Conservation (phyloP, 2,113 vertebrate species). For the Dromiciops gliroides region DNA sequence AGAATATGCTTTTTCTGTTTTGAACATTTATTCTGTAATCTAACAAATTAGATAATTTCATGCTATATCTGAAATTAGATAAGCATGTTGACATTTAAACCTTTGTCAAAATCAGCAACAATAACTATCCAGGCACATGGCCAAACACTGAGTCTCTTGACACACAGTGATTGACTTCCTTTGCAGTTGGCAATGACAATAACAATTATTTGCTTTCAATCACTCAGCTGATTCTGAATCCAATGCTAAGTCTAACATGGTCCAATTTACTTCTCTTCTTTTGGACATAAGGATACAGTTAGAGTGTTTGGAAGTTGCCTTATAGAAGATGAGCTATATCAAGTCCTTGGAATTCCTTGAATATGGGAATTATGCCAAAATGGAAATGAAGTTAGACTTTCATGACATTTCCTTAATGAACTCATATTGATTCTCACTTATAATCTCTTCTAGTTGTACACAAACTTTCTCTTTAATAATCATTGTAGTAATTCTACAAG, state of each 20-base stretch:
- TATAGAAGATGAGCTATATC: neutral
- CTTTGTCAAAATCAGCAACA: neutral
- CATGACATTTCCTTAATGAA: neutral
- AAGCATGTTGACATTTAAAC: neutral
- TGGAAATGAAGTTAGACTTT: neutral
- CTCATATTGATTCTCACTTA: neutral
- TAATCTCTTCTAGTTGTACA: neutral
- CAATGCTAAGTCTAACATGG: neutral
- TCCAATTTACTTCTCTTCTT: neutral
- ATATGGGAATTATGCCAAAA: neutral
- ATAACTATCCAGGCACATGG: neutral
- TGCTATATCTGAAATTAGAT: neutral
- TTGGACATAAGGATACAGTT: neutral
- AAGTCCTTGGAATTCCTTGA: neutral
- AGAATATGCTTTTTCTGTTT: neutral
- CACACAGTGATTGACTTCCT: neutral
- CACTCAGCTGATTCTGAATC: neutral
- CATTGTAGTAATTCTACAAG: neutral
- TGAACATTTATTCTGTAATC: neutral
- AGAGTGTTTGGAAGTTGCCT: neutral
- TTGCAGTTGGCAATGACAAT: neutral
- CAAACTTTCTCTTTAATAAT: neutral
- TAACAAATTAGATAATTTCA: neutral
- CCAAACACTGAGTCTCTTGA: neutral
- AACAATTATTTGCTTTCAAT: neutral